These are phyloP conservation scores for Eupristina koningsbergeri DNA, from an alignment of 1,140 invertebrate genomes.

Conservation along the genomic window DNA sequence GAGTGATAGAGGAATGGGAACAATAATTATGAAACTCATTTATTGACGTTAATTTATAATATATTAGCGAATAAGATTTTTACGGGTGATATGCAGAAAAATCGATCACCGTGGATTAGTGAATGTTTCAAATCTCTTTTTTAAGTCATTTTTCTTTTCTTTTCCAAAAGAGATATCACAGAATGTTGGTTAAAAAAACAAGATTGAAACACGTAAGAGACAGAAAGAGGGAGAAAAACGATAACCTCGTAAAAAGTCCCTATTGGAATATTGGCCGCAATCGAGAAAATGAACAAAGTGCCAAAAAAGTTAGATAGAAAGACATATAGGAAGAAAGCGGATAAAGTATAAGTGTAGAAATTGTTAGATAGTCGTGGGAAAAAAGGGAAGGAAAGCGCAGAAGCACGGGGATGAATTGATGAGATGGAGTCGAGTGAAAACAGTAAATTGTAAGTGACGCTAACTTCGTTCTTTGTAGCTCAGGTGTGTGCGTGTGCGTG, in stretches of 20 bases:
- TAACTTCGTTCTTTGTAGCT: neutral
- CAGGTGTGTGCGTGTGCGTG: neutral
- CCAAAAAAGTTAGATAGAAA: slow-evolving; percentile 36
- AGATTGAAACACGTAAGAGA: neutral
- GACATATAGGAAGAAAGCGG: neutral
- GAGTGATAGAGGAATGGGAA: too few relatives aligned
- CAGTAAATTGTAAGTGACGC: slow-evolving; percentile 38
- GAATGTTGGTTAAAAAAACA: slow-evolving; percentile 1
- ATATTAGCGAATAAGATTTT: neutral
- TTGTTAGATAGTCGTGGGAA: neutral
- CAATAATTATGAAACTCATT: too few relatives aligned
- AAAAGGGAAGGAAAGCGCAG: slow-evolving; percentile 9
- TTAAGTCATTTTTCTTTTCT: neutral
- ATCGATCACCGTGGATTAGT: slow-evolving; percentile 31
- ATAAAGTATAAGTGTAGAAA: neutral
- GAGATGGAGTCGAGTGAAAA: slow-evolving; percentile 20
- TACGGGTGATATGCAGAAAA: neutral
- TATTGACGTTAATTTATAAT: too few relatives aligned
- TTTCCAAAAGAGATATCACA: neutral
- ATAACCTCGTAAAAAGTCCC: slow-evolving; percentile 1
- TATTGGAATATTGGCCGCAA: slow-evolving; percentile 46
- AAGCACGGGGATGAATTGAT: slow-evolving; percentile 22
- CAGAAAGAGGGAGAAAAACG: neutral
- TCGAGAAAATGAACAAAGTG: slow-evolving; percentile 11
- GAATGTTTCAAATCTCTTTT: neutral